Conservation (phyloP, 2,888 invertebrate genomes). For the Dichetophora obliterata region DNA sequence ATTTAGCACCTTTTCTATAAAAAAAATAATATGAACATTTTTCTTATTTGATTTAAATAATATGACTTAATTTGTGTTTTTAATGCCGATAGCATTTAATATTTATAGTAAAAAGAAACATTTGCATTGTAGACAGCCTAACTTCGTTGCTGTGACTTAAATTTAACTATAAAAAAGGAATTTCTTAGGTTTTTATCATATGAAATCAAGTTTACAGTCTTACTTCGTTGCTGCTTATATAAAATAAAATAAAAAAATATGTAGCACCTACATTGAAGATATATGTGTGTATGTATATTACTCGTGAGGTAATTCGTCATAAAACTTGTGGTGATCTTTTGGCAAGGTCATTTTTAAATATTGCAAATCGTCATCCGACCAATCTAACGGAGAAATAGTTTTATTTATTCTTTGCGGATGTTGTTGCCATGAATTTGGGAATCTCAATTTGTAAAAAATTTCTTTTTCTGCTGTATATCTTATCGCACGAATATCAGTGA, state of each 20-base stretch:
- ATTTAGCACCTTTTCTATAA: too few relatives aligned
- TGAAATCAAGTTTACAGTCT: conserved; percentile 19
- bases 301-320: too few relatives aligned
- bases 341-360: too few relatives aligned
- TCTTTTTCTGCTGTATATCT: too few relatives aligned
- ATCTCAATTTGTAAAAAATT: too few relatives aligned
- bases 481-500: too few relatives aligned
- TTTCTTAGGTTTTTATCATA: conserved; percentile 37
- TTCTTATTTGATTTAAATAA: too few relatives aligned
- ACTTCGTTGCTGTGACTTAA: conserved; percentile 35
- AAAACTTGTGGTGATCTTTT: neutral
- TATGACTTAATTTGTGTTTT: too few relatives aligned
- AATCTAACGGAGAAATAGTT: neutral
- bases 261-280: too few relatives aligned
- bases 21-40: too few relatives aligned
- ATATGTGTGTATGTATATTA: too few relatives aligned
- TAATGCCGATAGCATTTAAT: conserved; percentile 10
- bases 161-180: conserved; percentile 21
- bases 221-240: neutral
- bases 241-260: conserved; percentile 27
- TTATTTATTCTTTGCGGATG: conserved; percentile 4
- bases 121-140: conserved; percentile 34
- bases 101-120: conserved; percentile 29
- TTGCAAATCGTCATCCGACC: neutral
- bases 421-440: too few relatives aligned